A percentile compares a stretch with the other conserved stretches of the same genome.
Conservation (phyloP, 2,113 vertebrate genomes). For the Piaya cayana region DNA sequence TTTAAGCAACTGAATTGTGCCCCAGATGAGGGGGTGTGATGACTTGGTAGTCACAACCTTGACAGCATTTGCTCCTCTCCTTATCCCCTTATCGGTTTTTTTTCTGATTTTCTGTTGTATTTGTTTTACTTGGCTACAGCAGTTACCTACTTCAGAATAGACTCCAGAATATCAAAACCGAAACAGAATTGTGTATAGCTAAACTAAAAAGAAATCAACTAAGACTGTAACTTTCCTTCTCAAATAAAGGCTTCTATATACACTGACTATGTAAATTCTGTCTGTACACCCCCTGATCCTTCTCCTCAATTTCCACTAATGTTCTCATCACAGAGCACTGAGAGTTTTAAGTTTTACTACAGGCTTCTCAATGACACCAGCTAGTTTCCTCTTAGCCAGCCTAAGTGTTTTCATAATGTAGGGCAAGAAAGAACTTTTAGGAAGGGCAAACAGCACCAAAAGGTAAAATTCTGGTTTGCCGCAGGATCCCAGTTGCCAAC, state of each 20-base stretch:
- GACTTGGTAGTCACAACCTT: not conserved
- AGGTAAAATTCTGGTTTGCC: constrained; percentile 23
- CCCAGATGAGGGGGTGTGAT: not conserved
- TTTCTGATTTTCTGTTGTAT: not conserved
- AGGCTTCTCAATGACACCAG: constrained; percentile 19
- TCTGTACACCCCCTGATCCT: not conserved
- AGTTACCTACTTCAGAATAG: not conserved
- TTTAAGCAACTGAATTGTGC: not conserved
- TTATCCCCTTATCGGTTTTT: not conserved
- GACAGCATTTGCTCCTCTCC: not conserved
- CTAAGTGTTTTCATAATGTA: constrained; percentile 45
- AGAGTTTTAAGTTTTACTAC: constrained; percentile 26
- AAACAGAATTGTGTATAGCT: not conserved
- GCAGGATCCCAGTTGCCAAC: constrained; percentile 65
- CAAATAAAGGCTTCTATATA: not conserved
- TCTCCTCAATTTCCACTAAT: constrained; percentile 17
- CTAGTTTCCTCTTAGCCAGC: constrained; percentile 22
- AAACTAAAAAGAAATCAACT: not conserved
- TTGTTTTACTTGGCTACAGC: not conserved
- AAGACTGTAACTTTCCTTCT: not conserved
- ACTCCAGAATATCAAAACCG: not conserved
- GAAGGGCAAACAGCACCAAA: constrained; percentile 67
- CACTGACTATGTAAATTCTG: not conserved
- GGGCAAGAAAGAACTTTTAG: constrained; percentile 48
- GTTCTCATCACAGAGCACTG: not conserved